Evolutionary conservation across 2,797 vertebrate species (phyloP).

Genomic region (Hyperoplus lanceolatus): DNA sequence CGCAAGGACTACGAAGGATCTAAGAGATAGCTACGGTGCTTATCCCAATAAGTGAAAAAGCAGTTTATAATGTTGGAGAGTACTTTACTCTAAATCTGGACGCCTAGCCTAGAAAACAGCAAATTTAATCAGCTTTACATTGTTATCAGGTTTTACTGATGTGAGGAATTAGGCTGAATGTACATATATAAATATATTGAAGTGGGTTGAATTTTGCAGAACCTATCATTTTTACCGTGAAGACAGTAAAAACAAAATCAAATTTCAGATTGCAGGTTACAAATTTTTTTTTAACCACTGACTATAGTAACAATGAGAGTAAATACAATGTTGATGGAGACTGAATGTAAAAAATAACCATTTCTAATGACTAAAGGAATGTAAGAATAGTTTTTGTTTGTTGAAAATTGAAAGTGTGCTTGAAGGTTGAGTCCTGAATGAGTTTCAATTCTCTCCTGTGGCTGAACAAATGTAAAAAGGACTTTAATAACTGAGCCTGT

Average conservation of each 20-base stretch:
- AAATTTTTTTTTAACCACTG: background rate
- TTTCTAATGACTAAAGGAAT: slow-evolving; percentile 44
- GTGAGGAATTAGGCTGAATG: background rate
- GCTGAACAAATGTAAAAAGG: slow-evolving; percentile 47
- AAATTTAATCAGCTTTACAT: background rate
- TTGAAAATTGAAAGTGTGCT: slow-evolving; percentile 7
- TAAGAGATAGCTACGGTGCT: background rate
- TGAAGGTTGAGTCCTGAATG: slow-evolving; percentile 1
- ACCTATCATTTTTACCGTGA: slow-evolving; percentile 9
- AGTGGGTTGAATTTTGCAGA: background rate
- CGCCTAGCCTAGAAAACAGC: background rate
- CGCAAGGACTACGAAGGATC: background rate
- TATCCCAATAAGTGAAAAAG: background rate
- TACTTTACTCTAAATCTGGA: background rate
- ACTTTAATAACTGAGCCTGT: slow-evolving; percentile 22
- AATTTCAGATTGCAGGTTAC: background rate
- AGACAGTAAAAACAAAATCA: background rate
- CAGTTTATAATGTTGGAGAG: background rate
- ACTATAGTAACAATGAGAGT: background rate
- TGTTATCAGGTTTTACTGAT: slow-evolving; percentile 10
- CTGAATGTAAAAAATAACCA: slow-evolving; percentile 5
- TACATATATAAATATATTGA: background rate
- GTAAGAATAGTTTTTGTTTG: slow-evolving; percentile 18
- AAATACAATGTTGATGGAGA: background rate
- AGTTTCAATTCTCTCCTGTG: slow-evolving; percentile 15